phyloP scores from a whole-genome alignment of 2,888 invertebrate species.

The Pogonocherus hispidulus region DNA sequence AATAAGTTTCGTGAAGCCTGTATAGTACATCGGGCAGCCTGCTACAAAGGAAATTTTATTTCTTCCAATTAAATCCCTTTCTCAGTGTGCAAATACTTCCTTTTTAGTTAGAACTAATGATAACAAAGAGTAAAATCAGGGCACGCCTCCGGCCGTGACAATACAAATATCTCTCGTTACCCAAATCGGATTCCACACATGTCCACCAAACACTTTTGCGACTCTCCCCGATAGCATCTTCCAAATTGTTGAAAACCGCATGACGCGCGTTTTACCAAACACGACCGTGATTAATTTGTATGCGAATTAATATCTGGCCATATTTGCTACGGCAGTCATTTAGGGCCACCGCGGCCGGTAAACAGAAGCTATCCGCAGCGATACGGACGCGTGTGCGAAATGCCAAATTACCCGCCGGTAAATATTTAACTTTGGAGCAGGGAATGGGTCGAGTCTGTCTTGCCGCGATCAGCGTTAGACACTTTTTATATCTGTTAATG shows the following conservation, averaged over 20 bases:
- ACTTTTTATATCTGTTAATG: conserved; percentile 24
- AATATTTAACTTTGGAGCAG: conserved; percentile 52
- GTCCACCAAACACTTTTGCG: background rate
- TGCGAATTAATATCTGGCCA: conserved; percentile 49
- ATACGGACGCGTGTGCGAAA: conserved; percentile 46
- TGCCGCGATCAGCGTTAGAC: conserved; percentile 29
- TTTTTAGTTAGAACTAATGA: too few species aligned
- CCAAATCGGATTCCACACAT: conserved; percentile 2
- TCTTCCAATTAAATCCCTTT: too few species aligned
- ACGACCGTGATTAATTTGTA: conserved; percentile 50
- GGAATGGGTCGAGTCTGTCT: conserved; percentile 45
- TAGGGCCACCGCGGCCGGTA: conserved; percentile 33
- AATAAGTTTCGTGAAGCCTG: too few species aligned
- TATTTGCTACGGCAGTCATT: conserved; percentile 44
- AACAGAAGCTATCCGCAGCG: conserved; percentile 40
- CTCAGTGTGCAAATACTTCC: too few species aligned
- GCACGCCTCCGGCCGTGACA: background rate
- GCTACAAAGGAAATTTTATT: too few species aligned
- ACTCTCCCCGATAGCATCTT: conserved; percentile 13
- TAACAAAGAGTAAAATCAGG: background rate
- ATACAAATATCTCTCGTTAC: background rate
- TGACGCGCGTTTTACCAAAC: conserved; percentile 38
- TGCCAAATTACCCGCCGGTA: conserved; percentile 51
- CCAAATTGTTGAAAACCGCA: conserved; percentile 29
- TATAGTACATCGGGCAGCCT: too few species aligned